Evolutionary conservation across 2,113 vertebrate genomes (phyloP), one percentile per base, ranked within the genome.

Genomic region (Ammodytes marinus): DNA sequence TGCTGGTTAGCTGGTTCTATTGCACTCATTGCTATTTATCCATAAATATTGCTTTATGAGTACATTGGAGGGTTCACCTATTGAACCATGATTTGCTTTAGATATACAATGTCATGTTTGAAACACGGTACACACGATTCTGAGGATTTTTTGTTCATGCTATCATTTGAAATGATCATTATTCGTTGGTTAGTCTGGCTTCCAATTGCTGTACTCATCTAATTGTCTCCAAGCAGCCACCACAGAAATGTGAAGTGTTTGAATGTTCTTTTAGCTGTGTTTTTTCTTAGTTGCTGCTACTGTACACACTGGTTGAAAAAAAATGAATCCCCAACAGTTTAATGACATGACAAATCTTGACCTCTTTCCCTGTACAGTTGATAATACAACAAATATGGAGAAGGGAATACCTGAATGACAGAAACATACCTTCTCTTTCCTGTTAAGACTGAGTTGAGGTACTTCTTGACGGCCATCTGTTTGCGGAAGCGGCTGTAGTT

Each of bases 401-500:
- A 35, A 13, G n/a, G 46, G 35, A 52, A 7, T 8, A 9, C 8
- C 0, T 4, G 7, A 7, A 35, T 6, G 55, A 35, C 7, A 1
- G 4, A 14, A 14, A 43, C 19, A 9, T 95, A 99, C 98, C 97
- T 99, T 90, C 97, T 96, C 89, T 99, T 99, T 50, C 96, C 98
- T 68, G 97, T 95, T 83, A 99, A 88, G 81, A 99, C 95, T 35
- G 97, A 97, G 86, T 98, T 97, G 90, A 99, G 91, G 84, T 99
- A 99, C 86, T 99, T 99, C 95, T 98, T 98, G 74, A 97, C 95
- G 5, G 97, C 98, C 97, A 99, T 98, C 93, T 98, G 97, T 93
- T 99, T 98, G 74, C 97, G 94, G 83, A 98, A 97, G 83, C 98
- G 97, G 68, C 97, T 99, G 90, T 99, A 99, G 91, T 97, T 98